phyloP scores from a whole-genome alignment of 1,140 invertebrate species.

The Bombus difficillimus region DNA sequence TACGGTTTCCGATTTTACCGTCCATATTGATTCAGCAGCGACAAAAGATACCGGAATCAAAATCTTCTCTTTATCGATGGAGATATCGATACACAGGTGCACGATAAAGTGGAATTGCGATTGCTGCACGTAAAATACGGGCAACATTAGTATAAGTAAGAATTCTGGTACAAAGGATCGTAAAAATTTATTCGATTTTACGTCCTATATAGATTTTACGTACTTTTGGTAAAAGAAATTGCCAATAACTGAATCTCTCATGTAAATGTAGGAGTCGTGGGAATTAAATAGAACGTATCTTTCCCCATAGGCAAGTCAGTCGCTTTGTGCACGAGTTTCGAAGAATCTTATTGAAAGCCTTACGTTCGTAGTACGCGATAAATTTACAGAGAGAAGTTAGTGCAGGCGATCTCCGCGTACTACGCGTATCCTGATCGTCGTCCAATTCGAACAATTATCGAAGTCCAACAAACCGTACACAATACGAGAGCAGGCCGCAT shows the following conservation, averaged over 20 bases:
- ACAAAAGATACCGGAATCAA: not conserved
- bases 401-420: not conserved
- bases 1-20: not conserved
- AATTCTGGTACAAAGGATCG: not conserved
- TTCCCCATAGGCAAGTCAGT: not conserved
- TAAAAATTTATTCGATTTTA: not conserved
- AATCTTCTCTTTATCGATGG: not conserved
- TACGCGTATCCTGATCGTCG: not conserved
- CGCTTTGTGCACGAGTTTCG: not conserved
- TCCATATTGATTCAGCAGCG: not conserved
- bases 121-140: not conserved
- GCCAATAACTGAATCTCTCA: not conserved
- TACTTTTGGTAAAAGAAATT: not conserved
- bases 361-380: not conserved
- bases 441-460: not conserved
- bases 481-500: not conserved
- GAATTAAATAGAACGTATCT: not conserved
- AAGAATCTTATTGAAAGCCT: not conserved
- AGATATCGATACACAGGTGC: not conserved
- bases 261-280: not conserved
- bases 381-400: not conserved
- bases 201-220: not conserved
- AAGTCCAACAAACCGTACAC: not conserved
- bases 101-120: not conserved
- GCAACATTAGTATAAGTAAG: not conserved